These are phyloP conservation scores for Lagorchestes hirsutus DNA, from an alignment of 2,797 vertebrate species.

Conservation along the genomic window DNA sequence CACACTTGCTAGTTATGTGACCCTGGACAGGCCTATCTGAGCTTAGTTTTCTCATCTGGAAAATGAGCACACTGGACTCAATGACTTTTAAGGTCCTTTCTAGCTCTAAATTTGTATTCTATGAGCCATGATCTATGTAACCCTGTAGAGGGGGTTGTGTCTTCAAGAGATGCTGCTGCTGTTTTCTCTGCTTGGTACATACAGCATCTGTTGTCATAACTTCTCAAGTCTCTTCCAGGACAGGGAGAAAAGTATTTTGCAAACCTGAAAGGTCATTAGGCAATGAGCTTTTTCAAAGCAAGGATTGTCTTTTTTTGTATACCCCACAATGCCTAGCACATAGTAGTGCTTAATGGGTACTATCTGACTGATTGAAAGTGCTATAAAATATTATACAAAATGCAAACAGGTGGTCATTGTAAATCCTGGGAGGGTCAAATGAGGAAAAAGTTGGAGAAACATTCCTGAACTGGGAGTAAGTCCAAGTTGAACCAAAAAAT, in stretches of 20 bases:
- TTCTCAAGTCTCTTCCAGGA: neutral
- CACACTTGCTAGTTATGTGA: neutral
- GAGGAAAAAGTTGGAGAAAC: neutral
- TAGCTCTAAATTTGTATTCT: neutral
- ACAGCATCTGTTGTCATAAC: neutral
- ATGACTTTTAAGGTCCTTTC: neutral
- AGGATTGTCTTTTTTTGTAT: neutral
- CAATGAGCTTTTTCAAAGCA: neutral
- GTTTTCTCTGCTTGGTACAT: neutral
- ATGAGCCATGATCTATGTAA: neutral
- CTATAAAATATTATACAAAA: neutral
- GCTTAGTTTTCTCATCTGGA: neutral
- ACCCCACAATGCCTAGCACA: neutral
- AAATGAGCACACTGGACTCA: neutral
- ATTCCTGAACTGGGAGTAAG: conserved; percentile 18
- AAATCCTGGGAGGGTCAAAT: neutral
- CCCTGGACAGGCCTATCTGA: neutral
- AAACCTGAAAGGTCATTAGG: neutral
- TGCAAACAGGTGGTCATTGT: neutral
- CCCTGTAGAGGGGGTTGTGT: neutral
- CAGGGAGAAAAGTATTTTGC: neutral
- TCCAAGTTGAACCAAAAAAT: conserved; percentile 19
- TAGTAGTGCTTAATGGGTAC: too few relatives aligned
- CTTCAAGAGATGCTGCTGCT: neutral
- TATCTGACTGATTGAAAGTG: neutral